phyloP scores from a whole-genome alignment of 1,140 invertebrate genomes.

The Choristoneura fumiferana region DNA sequence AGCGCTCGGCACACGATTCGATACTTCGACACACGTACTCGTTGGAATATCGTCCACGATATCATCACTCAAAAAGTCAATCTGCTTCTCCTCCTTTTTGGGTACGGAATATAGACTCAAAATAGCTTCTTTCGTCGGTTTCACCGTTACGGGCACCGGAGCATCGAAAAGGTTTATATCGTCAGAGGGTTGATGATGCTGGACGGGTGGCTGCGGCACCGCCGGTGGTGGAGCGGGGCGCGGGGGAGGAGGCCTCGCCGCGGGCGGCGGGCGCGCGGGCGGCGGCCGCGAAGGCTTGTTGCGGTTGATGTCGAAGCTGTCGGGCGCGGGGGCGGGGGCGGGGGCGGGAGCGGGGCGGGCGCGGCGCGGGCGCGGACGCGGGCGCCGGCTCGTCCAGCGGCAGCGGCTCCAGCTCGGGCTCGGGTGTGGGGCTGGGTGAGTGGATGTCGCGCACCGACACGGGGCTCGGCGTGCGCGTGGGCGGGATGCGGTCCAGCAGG shows the following conservation, averaged over 20 bases:
- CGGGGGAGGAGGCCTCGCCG: constrained; percentile 22
- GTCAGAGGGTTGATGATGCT: constrained; percentile 45
- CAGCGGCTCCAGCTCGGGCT: constrained; percentile 67
- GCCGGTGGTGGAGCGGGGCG: constrained; percentile 35
- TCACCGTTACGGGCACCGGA: constrained; percentile 49
- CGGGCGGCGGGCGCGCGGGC: constrained; percentile 40
- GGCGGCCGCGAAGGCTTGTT: constrained; percentile 41
- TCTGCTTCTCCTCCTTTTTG: constrained; percentile 70
- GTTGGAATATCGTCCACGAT: constrained; percentile 60
- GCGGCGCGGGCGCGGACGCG: constrained; percentile 29
- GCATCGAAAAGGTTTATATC: constrained; percentile 76
- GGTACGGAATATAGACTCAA: constrained; percentile 82
- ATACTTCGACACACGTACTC: constrained; percentile 32
- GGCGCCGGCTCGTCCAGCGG: constrained; percentile 34
- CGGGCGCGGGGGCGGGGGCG: constrained; percentile 50
- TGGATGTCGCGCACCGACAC: constrained; percentile 88
- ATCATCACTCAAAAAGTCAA: constrained; percentile 79
- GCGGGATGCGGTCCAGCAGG: constrained; percentile 88
- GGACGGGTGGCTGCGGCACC: constrained; percentile 29
- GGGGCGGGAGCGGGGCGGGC: no score
- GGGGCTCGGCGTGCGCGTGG: constrained; percentile 89
- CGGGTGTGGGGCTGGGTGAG: constrained; percentile 91
- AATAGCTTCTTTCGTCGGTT: constrained; percentile 81
- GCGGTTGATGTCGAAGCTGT: constrained; percentile 7
- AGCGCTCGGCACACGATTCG: neutral